Evolutionary conservation across 2,797 vertebrate genomes (phyloP).

Genomic region (Zalophus californianus): DNA sequence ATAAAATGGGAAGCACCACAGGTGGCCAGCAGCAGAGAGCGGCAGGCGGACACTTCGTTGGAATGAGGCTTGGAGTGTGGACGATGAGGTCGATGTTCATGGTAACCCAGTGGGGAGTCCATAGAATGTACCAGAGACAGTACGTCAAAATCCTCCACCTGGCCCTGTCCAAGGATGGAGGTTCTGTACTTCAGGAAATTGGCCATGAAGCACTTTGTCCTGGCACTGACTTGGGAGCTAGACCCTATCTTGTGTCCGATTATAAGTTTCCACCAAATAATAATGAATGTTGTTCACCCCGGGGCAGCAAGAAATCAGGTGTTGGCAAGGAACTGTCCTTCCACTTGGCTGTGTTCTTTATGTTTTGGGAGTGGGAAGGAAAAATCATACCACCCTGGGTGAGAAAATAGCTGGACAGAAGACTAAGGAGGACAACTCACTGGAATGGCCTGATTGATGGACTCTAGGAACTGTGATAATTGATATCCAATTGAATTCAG

Average conservation of each 20-base stretch:
- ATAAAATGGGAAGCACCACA: background rate
- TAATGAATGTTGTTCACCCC: background rate
- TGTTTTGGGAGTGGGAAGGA: background rate
- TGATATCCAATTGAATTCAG: background rate
- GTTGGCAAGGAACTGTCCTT: background rate
- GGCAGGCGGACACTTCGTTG: background rate
- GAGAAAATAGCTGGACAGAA: background rate
- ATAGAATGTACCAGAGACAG: background rate
- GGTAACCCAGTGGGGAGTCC: background rate
- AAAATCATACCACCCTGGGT: rapidly evolving
- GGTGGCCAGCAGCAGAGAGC: background rate
- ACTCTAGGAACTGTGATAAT: background rate
- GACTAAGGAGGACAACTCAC: background rate
- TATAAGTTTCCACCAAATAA: background rate
- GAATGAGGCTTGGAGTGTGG: background rate
- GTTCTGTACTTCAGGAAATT: background rate
- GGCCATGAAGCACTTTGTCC: background rate
- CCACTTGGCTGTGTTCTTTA: background rate
- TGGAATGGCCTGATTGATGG: background rate
- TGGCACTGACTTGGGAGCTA: background rate
- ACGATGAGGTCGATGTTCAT: background rate
- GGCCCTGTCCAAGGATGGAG: background rate
- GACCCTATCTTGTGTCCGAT: background rate
- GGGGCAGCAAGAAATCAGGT: background rate
- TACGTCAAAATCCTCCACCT: background rate